Percentiles rank a stretch among this genome's conserved stretches.
These are phyloP conservation scores for Periophthalmodon schlosseri DNA, from an alignment of 2,113 vertebrate species.

Conservation along the genomic window DNA sequence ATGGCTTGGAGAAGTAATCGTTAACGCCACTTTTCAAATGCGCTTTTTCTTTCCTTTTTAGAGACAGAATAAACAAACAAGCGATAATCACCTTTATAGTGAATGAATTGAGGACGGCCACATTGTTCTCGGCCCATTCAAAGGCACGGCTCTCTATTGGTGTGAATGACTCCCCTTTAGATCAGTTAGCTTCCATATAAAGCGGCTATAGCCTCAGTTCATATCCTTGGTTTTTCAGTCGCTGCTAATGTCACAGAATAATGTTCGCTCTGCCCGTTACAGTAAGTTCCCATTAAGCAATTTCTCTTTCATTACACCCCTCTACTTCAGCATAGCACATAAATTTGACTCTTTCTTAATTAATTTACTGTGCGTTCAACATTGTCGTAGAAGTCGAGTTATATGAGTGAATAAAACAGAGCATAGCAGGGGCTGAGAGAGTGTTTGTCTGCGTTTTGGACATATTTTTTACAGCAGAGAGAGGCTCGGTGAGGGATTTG, in stretches of 20 bases:
- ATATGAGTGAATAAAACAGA: slow-evolving; percentile 67
- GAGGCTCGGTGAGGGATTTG: slow-evolving; percentile 69
- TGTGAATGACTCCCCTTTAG: slow-evolving; percentile 63
- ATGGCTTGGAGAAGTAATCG: slow-evolving; percentile 82
- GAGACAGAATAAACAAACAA: slow-evolving; percentile 80
- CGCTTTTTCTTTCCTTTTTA: slow-evolving; percentile 76
- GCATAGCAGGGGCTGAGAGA: slow-evolving; percentile 56
- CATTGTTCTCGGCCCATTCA: slow-evolving; percentile 68
- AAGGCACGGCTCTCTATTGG: slow-evolving; percentile 47
- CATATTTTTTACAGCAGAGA: slow-evolving; percentile 33
- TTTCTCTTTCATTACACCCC: slow-evolving; percentile 64
- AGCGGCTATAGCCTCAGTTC: slow-evolving; percentile 18
- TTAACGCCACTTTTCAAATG: slow-evolving; percentile 81
- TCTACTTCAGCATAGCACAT: slow-evolving; percentile 67
- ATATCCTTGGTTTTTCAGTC: slow-evolving; percentile 42
- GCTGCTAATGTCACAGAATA: slow-evolving; percentile 24
- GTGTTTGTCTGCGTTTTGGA: slow-evolving; percentile 50
- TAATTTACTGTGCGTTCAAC: slow-evolving; percentile 65
- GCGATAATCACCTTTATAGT: slow-evolving; percentile 80
- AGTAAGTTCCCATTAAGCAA: slow-evolving; percentile 55
- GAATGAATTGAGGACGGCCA: slow-evolving; percentile 66
- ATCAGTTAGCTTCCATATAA: slow-evolving; percentile 56
- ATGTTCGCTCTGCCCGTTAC: slow-evolving; percentile 45
- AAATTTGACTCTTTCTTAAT: slow-evolving; percentile 70
- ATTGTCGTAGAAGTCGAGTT: slow-evolving; percentile 50